Base-by-base conservation (phyloP, 2,888 invertebrate genomes). In the Andrena minutula region DNA sequence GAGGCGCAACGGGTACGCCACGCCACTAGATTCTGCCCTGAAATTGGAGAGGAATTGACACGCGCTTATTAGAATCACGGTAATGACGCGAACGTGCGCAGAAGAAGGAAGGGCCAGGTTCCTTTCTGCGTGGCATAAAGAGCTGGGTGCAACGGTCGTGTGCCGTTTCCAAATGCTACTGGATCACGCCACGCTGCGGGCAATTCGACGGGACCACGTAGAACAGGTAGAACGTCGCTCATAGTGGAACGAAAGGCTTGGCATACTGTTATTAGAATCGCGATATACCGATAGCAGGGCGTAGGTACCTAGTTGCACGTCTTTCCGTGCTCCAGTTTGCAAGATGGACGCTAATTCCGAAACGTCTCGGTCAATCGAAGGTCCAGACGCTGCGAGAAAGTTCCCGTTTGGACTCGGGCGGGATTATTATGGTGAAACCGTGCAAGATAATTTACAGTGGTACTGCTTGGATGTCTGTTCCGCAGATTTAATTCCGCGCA, bases 201-300 rank as follows among this genome's bases (percentile, higher is more conserved):
- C 84, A 71, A 71, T 75, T 60, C 47, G 20, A 35, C 8, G 8
- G 51, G 32, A 32, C 73, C 28, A 65, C 58, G 58, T 28, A 23
- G 75, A 75, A 69, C 79, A 72, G 76, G 65, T 68, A 77, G 84
- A 72, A 85, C 75, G 77, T 86, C 79, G 79, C 70, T 81, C 58
- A 60, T 75, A 80, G 30, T 60, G 68, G 76, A 70, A 77, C 74
- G 80, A 79, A 47, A 71, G 68, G 70, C 66, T 65, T 80, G 77
- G 75, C 76, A 78, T 85, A 68, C 79, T 82, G 86, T 86, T 88
- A 88, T 87, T 87, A 88, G 88, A 77, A 88, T 75, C 65, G 65
- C 49, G 49, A 41, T 63, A 32, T 63, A 69, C 68, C 49, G 47
- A 49, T 74, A 53, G 72, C 56, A 72, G 73, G 49, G 28, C 61